Evolutionary conservation across 2,113 vertebrate species (phyloP).

Genomic region (Proteles cristata): DNA sequence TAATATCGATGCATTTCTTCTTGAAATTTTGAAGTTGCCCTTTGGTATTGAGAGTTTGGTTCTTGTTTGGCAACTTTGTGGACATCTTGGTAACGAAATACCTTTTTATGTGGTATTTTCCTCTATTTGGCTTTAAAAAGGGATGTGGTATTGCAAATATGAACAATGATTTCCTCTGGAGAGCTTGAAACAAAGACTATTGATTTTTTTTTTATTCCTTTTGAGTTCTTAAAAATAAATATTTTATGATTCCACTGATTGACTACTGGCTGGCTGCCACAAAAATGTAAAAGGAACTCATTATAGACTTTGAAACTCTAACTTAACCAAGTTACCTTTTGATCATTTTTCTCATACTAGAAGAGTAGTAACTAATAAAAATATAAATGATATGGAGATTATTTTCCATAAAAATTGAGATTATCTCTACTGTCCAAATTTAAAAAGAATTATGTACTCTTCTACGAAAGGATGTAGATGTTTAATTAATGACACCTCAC

Average conservation of each 20-base stretch:
- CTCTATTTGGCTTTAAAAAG: not conserved
- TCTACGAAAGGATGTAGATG: not conserved
- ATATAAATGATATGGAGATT: not conserved
- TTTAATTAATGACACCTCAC: not conserved
- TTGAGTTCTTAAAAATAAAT: constrained; percentile 22
- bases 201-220: not conserved
- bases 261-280: not conserved
- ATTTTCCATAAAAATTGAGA: not conserved
- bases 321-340: not conserved
- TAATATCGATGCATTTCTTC: not conserved
- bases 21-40: not conserved
- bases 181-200: not conserved
- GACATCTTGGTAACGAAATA: not conserved
- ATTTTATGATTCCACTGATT: not conserved
- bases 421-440: not conserved
- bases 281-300: not conserved
- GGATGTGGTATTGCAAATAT: not conserved
- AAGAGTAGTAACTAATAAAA: not conserved
- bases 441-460: not conserved
- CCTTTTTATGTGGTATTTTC: not conserved
- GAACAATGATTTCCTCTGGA: not conserved
- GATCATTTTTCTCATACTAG: not conserved
- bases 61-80: not conserved
- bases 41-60: not conserved
- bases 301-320: not conserved